Conservation (phyloP, 2,797 vertebrate genomes). For the Siniperca undulata region DNA sequence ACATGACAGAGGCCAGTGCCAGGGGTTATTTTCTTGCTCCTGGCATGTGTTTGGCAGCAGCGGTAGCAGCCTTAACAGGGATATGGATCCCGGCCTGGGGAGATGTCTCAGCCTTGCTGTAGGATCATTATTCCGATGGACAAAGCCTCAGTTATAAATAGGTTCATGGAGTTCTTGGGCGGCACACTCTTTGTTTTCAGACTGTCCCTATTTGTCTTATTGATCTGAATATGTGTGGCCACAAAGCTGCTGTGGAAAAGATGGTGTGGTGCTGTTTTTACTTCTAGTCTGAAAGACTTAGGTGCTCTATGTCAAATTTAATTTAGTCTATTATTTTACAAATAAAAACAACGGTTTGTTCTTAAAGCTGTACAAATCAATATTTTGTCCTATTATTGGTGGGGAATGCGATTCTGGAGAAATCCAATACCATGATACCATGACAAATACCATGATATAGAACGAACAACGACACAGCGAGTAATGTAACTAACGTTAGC, state of each 20-base stretch:
- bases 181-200: conserved; percentile 80
- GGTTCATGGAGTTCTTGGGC: conserved; percentile 81
- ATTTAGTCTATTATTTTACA: background rate
- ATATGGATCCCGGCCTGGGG: conserved; percentile 82
- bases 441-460: too few species aligned
- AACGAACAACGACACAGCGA: too few species aligned
- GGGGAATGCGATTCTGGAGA: too few species aligned
- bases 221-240: conserved; percentile 80
- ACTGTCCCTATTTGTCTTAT: conserved; percentile 84
- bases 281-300: background rate
- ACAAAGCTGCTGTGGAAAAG: conserved; percentile 51
- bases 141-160: conserved; percentile 84
- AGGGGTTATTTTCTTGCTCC: conserved; percentile 62
- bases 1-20: conserved; percentile 58
- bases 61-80: conserved; percentile 64
- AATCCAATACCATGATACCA: too few species aligned
- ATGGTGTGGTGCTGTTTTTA: conserved; percentile 23
- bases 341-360: background rate
- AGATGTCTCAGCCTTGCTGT: conserved; percentile 72
- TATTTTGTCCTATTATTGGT: too few species aligned
- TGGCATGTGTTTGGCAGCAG: conserved; percentile 67
- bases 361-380: background rate
- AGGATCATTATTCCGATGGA: conserved; percentile 85
- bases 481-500: too few species aligned
- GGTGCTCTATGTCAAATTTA: background rate